A percentile compares a stretch with the other conserved stretches of the same genome.
phyloP scores from a whole-genome alignment of 1,140 invertebrate species.

The Sitobion miscanthi region DNA sequence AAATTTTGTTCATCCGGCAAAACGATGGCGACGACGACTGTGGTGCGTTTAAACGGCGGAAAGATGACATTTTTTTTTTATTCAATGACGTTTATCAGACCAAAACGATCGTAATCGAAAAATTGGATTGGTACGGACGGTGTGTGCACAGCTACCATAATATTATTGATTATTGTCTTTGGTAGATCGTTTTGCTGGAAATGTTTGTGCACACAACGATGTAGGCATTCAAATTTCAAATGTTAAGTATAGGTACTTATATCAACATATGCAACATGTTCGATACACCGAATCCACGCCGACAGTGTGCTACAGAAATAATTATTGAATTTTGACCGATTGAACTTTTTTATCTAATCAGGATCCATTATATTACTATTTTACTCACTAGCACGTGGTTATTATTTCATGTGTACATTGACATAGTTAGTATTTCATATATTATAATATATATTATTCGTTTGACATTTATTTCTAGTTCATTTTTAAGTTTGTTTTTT shows the following conservation, averaged over 20 bases:
- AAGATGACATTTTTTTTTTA: constrained; percentile 23
- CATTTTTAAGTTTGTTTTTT: background rate
- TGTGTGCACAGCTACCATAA: background rate
- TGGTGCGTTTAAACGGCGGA: background rate
- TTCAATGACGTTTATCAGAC: background rate
- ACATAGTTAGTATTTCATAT: background rate
- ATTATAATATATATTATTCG: background rate
- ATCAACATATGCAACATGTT: background rate
- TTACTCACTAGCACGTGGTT: background rate
- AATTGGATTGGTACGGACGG: background rate
- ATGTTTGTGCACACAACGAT: background rate
- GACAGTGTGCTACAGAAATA: background rate
- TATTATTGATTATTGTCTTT: background rate
- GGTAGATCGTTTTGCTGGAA: background rate
- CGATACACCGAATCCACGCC: background rate
- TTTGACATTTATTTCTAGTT: background rate
- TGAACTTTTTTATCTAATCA: constrained; percentile 6
- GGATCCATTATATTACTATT: background rate
- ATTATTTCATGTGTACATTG: background rate
- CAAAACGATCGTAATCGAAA: constrained; percentile 15
- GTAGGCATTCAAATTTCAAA: background rate
- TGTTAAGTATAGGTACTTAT: background rate
- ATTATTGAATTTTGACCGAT: background rate
- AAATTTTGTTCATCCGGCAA: constrained; percentile 18
- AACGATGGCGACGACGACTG: background rate